Evolutionary conservation across 2,888 invertebrate genomes (phyloP), one percentile per base, ranked within the genome.

Genomic region (Athalia rosae): DNA sequence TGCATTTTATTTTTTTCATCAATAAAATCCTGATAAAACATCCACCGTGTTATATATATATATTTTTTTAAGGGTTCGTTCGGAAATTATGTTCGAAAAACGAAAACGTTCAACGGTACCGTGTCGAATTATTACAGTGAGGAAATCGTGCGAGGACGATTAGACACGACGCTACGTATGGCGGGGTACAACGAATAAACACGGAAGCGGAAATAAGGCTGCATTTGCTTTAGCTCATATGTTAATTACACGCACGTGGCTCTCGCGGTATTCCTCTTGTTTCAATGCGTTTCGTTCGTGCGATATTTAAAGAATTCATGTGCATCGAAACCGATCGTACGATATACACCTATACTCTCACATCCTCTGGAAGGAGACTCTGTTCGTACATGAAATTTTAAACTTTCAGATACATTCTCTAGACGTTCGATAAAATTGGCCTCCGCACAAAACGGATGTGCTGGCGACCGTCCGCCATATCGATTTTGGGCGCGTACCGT

Each of bases 141-240:
- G n/a, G 53, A 8, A 53, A 53, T n/a, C 8, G 53, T n/a, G 53
- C 53, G 53, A n/a, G n/a, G 9, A 53, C 53, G 53, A 53, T n/a
- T 56, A 53, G 13, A 58, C 58, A 56, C 45, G 50, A 67, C 53
- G 13, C 67, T 53, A n/a, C 50, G 50, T 63, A 53, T 28, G 53
- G 15, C 45, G 11, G 11, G 41, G 48, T 8, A 28, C 3, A 8
- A 15, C 11, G 50, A 28, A 69, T 69, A 58, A 71, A 71, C 71
- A 58, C 71, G 71, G 58, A 71, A 71, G 45, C 71, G 71, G 71
- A 71, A 71, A 15, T 56, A 47, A 9, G 71, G 58, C 58, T 53
- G n/a, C 53, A 15, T 71, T 71, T 47, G 58, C 13, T 56, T 59
- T 58, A 58, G 50, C 56, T 58, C 53, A 28, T 50, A 67, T 50